Percentiles rank a stretch among this genome's conserved stretches.
phyloP scores from a whole-genome alignment of 2,888 invertebrate species.

The Meandrusa payeni region DNA sequence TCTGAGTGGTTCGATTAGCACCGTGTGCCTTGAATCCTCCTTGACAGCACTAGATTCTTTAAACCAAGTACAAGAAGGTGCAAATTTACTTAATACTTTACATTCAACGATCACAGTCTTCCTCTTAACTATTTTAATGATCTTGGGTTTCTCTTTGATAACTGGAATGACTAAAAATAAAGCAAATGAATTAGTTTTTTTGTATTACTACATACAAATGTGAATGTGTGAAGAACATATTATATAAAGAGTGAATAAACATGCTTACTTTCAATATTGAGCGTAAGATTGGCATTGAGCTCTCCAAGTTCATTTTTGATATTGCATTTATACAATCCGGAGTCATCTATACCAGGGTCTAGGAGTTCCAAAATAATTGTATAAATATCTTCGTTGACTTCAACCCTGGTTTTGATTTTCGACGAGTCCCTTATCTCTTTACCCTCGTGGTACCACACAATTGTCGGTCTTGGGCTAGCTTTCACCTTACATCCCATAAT shows the following conservation, averaged over 20 bases:
- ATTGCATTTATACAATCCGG: slow-evolving; percentile 98
- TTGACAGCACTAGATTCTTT: slow-evolving; percentile 90
- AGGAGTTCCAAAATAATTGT: slow-evolving; percentile 92
- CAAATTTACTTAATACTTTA: slow-evolving; percentile 95
- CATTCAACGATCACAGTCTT: slow-evolving; percentile 96
- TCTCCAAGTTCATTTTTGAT: slow-evolving; percentile 98
- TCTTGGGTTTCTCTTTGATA: slow-evolving; percentile 95
- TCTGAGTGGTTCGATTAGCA: slow-evolving; percentile 89
- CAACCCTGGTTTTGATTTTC: slow-evolving; percentile 89
- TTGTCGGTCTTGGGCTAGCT: slow-evolving; percentile 74
- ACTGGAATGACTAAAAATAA: slow-evolving; percentile 90
- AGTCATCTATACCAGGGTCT: slow-evolving; percentile 96
- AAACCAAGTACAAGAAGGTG: slow-evolving; percentile 96
- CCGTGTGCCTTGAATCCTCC: slow-evolving; percentile 88
- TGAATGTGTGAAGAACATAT: too few relatives aligned
- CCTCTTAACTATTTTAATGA: slow-evolving; percentile 95
- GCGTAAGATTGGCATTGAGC: slow-evolving; percentile 96
- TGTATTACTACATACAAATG: background rate
- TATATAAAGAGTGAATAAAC: background rate
- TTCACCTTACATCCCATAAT: slow-evolving; percentile 76
- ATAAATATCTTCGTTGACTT: slow-evolving; percentile 89
- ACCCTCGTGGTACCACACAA: slow-evolving; percentile 77
- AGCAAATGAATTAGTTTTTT: too few relatives aligned
- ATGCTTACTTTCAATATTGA: slow-evolving; percentile 97
- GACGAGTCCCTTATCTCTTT: slow-evolving; percentile 88